phyloP scores from a whole-genome alignment of 1,140 invertebrate genomes.

The Lordiphosa clarofinis region DNA sequence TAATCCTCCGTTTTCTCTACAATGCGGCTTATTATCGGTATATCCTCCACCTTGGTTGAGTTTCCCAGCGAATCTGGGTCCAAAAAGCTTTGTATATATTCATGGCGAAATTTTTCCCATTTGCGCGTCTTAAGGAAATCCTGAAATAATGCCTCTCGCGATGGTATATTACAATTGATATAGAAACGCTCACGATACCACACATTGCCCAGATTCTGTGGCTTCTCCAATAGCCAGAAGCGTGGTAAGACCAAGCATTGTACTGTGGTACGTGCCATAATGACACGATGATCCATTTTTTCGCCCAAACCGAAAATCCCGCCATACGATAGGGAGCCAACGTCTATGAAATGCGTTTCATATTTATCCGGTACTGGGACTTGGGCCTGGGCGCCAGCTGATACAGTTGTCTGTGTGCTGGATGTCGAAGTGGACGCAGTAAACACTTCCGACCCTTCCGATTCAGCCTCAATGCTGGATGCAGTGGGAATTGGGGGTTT shows the following conservation, averaged over 20 bases:
- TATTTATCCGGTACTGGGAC: not conserved
- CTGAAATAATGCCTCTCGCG: conserved; percentile 79
- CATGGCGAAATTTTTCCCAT: conserved; percentile 80
- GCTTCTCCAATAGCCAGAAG: conserved; percentile 82
- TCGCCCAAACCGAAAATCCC: conserved; percentile 80
- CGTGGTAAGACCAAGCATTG: conserved; percentile 82
- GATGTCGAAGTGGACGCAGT: not conserved
- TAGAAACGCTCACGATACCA: conserved; percentile 82
- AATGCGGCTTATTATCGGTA: conserved; percentile 71
- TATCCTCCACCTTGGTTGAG: conserved; percentile 54
- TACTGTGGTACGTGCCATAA: conserved; percentile 81
- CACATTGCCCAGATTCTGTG: conserved; percentile 82
- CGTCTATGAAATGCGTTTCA: conserved; percentile 63
- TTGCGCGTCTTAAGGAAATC: conserved; percentile 80
- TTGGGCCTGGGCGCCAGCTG: not conserved
- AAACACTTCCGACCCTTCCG: too few relatives aligned
- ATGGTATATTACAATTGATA: conserved; percentile 81
- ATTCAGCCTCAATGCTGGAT: too few relatives aligned
- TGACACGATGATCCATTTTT: conserved; percentile 80
- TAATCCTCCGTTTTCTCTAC: conserved; percentile 40
- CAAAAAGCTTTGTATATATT: conserved; percentile 63
- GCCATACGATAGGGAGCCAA: conserved; percentile 64
- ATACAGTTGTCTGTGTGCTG: too few relatives aligned
- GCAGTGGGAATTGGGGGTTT: too few relatives aligned
- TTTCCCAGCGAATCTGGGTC: conserved; percentile 20